Conservation (phyloP, 1,140 invertebrate genomes). For the Trichonephila clavata region DNA sequence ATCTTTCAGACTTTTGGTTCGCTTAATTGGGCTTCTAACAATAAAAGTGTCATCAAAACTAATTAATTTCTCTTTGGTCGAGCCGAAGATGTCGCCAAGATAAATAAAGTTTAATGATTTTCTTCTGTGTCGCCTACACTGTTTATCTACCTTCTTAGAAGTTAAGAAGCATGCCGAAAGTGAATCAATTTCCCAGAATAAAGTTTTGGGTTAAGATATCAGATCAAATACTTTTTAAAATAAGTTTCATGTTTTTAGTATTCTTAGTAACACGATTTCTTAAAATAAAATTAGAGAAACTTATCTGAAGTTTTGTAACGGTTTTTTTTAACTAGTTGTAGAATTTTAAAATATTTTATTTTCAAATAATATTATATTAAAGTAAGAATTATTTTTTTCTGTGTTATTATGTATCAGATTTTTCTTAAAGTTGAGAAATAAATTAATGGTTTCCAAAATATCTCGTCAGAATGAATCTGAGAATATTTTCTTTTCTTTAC, state of each 20-base stretch:
- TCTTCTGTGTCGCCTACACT: neutral
- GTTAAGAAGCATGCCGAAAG: neutral
- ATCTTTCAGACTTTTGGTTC: neutral
- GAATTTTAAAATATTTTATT: no score
- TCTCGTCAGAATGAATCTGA: no score
- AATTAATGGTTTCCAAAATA: no score
- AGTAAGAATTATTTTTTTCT: no score
- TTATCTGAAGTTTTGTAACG: no score
- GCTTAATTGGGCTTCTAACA: constrained; percentile 15
- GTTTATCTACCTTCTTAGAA: neutral
- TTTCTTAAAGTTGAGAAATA: no score
- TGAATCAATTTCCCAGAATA: neutral
- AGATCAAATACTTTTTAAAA: neutral
- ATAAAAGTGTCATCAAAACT: constrained; percentile 2
- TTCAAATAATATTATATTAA: no score
- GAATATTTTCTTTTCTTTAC: no score
- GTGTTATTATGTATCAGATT: no score
- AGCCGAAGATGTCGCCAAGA: neutral
- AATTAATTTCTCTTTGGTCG: constrained; percentile 20
- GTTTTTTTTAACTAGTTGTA: no score
- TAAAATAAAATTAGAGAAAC: no score
- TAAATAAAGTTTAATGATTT: neutral
- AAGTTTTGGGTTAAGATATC: neutral
- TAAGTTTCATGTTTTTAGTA: neutral
- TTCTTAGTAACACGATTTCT: neutral